Base-by-base conservation (phyloP, 2,888 invertebrate genomes). In the Operophtera brumata region DNA sequence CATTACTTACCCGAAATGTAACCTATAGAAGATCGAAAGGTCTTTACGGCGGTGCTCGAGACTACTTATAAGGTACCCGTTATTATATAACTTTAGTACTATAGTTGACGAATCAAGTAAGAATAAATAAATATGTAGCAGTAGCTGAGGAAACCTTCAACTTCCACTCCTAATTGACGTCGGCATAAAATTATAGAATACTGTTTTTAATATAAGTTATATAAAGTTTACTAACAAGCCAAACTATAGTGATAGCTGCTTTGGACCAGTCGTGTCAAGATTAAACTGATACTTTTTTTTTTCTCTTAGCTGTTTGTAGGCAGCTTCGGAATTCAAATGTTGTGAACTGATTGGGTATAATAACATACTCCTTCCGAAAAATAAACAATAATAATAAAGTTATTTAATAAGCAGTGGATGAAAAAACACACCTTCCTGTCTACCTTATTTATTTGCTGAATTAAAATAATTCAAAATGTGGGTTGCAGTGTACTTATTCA, bases 391-490 rank as follows among this genome's bases (percentile, higher is more conserved):
- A 4, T 20, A 20, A 20, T 20, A 20, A 20, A 20, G 20, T 20
- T 2, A 20, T 3, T 20, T 20, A 20, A 20, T 4, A 20, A 30
- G 7, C 34, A 6, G 34, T 34, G 34, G 5, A 37, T 14, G 30
- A 7, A 30, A 2, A 9, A 7, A 30, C 8, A 7, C 8, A 6
- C 30, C 6, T 30, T 30, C 30, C 30, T 28, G 7, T 20, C 2
- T 20, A 20, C 4, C 2, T 4, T 4, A 20, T 20, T 4, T 20
- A 20, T 3, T 20, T 20, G n/a, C n/a, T 20, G 20, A 20, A 20
- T 20, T 4, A 14, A 6, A 37, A 54, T 35, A 43, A 53, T 49
- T 54, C 57, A 72, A 66, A 63, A 86, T 86, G 86, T 82, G 77
- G 78, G 72, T 75, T 58, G 70, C 74, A 42, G 59, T 77, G 57